A percentile compares a stretch with the other conserved stretches of the same genome.
Conservation (phyloP, 64 coral and sea anemone species). For the Montipora cactus region DNA sequence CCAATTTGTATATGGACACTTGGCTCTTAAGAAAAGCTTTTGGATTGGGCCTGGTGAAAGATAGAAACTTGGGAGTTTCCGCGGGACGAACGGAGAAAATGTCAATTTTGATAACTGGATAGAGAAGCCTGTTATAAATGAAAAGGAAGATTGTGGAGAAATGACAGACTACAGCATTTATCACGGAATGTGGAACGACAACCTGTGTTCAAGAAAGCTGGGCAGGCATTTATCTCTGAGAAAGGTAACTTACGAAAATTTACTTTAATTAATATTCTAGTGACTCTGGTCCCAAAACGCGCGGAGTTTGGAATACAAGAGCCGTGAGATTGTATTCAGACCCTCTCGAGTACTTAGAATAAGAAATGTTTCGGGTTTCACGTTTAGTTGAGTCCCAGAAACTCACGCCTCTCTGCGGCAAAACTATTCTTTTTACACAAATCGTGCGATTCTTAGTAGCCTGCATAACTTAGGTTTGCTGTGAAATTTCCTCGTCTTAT, state of each 20-base stretch:
- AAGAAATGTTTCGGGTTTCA: too few relatives aligned
- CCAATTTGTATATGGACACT: not conserved
- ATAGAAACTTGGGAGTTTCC: not conserved
- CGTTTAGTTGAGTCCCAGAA: too few relatives aligned
- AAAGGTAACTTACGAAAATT: constrained; percentile 15
- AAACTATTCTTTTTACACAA: too few relatives aligned
- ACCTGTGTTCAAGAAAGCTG: not conserved
- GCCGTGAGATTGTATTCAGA: not conserved
- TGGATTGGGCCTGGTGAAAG: constrained; percentile 52
- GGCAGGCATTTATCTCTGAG: constrained; percentile 36
- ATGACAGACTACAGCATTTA: constrained; percentile 25
- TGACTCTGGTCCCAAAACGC: too few relatives aligned
- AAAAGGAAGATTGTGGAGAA: constrained; percentile 19
- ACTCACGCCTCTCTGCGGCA: too few relatives aligned
- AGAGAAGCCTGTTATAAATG: not conserved
- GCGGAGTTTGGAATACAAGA: too few relatives aligned
- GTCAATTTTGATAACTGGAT: constrained; percentile 36
- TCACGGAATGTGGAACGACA: constrained; percentile 47
- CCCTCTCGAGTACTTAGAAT: too few relatives aligned
- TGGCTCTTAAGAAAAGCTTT: constrained; percentile 4
- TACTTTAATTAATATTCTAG: too few relatives aligned
- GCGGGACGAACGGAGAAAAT: constrained; percentile 1
- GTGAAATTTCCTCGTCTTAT: too few relatives aligned
- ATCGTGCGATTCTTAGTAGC: too few relatives aligned
- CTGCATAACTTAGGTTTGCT: too few relatives aligned